Evolutionary conservation across 2,888 invertebrate species (phyloP), one percentile per base, ranked within the genome.

Genomic region (Netelia melanura): DNA sequence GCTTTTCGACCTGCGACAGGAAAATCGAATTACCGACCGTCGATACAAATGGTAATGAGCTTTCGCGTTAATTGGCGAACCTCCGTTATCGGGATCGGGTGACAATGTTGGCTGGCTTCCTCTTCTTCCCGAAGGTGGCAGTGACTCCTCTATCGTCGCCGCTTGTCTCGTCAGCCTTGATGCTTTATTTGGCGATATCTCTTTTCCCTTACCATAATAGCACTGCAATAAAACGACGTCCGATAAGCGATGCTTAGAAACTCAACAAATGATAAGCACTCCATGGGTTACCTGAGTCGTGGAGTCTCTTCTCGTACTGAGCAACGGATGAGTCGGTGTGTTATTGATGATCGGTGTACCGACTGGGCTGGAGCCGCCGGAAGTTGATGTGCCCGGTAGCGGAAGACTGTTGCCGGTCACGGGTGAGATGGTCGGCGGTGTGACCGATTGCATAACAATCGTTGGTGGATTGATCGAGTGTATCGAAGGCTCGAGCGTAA

Each of bases 111-210:
- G 98, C 84, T 98, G 97, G 2, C 97, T 97, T 85, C 97, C 97
- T 62, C 98, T 95, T 64, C 98, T 95, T 85, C 95, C 95, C 30
- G 96, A 96, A 0, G 97, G 97, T 74, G 97, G 95, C 88, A 95
- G 96, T 58, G 97, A 97, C 93, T 98, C 98, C 94, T 98, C 98
- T 91, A 97, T 98, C 54, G 98, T 97, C 6, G 98, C 98, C 21
- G 97, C 97, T 94, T 98, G 98, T 48, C 98, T 95, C 91, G 97
- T 97, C 71, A 98, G 94, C 77, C 97, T 95, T 64, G 96, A 96
- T 86, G 96, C 93, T 90, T 95, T 95, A 88, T 91, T 94, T 5
- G 93, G 91, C 10, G 93, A 93, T 25, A 89, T 90, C 86, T 94
- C 93, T 75, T 93, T 93, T 11, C 89, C 90, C 83, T 93, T 93